A percentile compares a stretch with the other conserved stretches of the same genome.
Evolutionary conservation across 2,888 invertebrate genomes (phyloP).

Genomic region (Eupithecia inturbata): DNA sequence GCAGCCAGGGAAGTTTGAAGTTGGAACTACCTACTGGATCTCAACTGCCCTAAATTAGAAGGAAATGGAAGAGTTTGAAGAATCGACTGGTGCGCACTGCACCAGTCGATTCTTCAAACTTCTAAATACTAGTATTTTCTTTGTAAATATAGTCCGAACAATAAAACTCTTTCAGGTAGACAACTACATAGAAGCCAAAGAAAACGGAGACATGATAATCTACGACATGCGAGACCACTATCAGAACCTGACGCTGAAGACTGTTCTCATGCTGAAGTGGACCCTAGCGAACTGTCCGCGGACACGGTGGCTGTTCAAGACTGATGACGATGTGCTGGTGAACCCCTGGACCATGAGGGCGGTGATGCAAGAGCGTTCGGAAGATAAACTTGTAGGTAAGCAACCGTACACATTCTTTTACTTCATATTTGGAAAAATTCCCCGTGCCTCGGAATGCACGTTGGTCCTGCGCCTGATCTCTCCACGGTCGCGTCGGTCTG

Average conservation of each 20-base stretch:
- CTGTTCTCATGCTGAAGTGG: slow-evolving; percentile 87
- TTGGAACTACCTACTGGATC: too few relatives aligned
- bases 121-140: too few relatives aligned
- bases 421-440: too few relatives aligned
- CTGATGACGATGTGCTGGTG: slow-evolving; percentile 86
- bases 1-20: too few relatives aligned
- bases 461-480: too few relatives aligned
- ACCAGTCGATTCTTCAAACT: too few relatives aligned
- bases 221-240: slow-evolving; percentile 86
- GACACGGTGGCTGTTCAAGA: slow-evolving; percentile 81
- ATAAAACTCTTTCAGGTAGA: slow-evolving; percentile 58
- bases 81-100: too few relatives aligned
- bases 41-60: too few relatives aligned
- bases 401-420: not conserved
- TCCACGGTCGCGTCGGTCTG: too few relatives aligned
- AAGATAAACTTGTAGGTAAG: slow-evolving; percentile 77
- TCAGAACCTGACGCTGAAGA: slow-evolving; percentile 87
- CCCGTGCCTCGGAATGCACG: too few relatives aligned
- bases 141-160: too few relatives aligned
- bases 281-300: slow-evolving; percentile 72
- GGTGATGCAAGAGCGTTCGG: slow-evolving; percentile 54
- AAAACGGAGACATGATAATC: slow-evolving; percentile 85
- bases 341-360: slow-evolving; percentile 79
- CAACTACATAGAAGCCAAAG: slow-evolving; percentile 77
- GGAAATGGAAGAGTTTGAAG: too few relatives aligned